phyloP scores from a whole-genome alignment of 2,797 vertebrate species.

The Mormyrus hasselquistii region DNA sequence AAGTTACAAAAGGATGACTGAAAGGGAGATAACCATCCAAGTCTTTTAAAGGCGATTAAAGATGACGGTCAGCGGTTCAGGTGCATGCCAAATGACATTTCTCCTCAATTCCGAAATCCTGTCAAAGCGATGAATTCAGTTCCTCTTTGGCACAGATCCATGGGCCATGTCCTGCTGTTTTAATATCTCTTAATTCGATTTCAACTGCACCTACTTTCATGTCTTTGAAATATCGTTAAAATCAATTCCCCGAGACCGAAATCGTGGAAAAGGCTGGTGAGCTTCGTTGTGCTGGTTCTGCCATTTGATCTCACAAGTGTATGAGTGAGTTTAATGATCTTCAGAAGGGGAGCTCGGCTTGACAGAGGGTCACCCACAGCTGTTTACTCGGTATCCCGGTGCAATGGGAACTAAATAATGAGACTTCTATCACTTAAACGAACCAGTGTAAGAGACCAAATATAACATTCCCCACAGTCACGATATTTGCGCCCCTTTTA shows the following conservation, averaged over 20 bases:
- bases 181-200: constrained; percentile 54
- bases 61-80: constrained; percentile 44
- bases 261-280: constrained; percentile 36
- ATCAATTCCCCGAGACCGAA: constrained; percentile 40
- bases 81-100: constrained; percentile 41
- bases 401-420: constrained; percentile 82
- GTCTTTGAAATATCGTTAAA: constrained; percentile 36
- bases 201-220: constrained; percentile 49
- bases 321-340: constrained; percentile 77
- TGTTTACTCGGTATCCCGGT: constrained; percentile 85
- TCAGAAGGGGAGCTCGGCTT: constrained; percentile 71
- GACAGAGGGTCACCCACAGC: constrained; percentile 71
- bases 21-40: background rate
- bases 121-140: constrained; percentile 60
- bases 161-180: constrained; percentile 61
- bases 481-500: constrained; percentile 76
- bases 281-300: constrained; percentile 40
- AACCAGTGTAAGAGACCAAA: constrained; percentile 69
- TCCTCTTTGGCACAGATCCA: constrained; percentile 76
- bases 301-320: constrained; percentile 65
- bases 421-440: constrained; percentile 90
- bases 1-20: constrained; percentile 43
- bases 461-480: constrained; percentile 83
- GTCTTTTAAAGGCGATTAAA: constrained; percentile 45
- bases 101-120: constrained; percentile 56